Conservation (phyloP, 2,113 vertebrate genomes). For the Ammospiza caudacuta region DNA sequence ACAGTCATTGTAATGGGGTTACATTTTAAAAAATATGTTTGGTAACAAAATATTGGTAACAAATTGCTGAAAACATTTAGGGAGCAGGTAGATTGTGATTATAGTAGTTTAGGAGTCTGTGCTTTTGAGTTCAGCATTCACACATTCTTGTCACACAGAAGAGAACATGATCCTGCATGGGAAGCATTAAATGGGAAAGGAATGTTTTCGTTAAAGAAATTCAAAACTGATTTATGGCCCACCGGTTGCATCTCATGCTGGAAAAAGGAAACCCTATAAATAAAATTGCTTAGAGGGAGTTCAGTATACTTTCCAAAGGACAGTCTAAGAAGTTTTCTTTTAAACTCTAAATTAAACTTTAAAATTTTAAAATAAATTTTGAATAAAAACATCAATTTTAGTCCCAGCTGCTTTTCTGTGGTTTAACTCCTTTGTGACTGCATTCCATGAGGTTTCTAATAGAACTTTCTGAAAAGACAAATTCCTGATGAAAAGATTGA, state of each 20-base stretch:
- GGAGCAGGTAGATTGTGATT: constrained; percentile 1
- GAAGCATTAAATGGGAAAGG: constrained; percentile 30
- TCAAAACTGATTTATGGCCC: constrained; percentile 57
- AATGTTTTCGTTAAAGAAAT: constrained; percentile 56
- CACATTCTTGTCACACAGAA: not conserved
- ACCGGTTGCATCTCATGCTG: not conserved
- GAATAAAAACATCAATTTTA: not conserved
- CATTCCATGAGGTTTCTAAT: not conserved
- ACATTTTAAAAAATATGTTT: not conserved
- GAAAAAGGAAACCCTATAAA: constrained; percentile 48
- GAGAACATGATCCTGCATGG: constrained; percentile 4
- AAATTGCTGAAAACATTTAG: not conserved
- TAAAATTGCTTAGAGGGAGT: constrained; percentile 51
- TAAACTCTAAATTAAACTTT: not conserved
- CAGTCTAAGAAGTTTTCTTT: constrained; percentile 33
- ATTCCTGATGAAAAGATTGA: not conserved
- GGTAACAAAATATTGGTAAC: not conserved
- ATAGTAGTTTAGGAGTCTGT: not conserved
- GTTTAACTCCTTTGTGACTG: constrained; percentile 41
- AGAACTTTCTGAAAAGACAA: not conserved
- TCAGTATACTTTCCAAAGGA: constrained; percentile 34
- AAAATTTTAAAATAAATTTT: constrained; percentile 10
- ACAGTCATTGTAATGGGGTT: not conserved
- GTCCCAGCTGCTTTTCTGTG: not conserved
- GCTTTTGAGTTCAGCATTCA: not conserved